These are phyloP conservation scores for Pasiphila rectangulata DNA, from an alignment of 2,888 invertebrate species.

Conservation along the genomic window DNA sequence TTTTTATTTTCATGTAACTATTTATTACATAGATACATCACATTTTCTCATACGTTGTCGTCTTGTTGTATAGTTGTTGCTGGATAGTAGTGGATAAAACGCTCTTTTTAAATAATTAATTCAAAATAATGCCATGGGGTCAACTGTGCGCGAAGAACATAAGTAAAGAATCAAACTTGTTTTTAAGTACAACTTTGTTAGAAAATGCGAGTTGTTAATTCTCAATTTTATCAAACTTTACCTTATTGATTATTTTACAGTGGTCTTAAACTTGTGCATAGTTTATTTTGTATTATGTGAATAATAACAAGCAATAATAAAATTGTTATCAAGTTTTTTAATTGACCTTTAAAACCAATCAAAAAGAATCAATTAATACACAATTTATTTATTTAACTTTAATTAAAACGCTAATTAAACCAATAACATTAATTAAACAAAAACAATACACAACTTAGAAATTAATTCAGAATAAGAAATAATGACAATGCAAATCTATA, in stretches of 20 bases:
- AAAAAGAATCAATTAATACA: too few species aligned
- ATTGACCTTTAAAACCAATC: constrained; percentile 34
- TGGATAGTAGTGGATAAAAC: too few species aligned
- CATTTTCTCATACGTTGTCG: too few species aligned
- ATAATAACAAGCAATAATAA: constrained; percentile 84
- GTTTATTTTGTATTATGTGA: constrained; percentile 86
- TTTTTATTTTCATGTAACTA: too few species aligned
- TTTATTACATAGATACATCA: too few species aligned
- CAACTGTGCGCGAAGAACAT: constrained; percentile 3
- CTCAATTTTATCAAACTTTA: constrained; percentile 63
- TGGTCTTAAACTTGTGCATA: constrained; percentile 83
- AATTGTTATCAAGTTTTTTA: constrained; percentile 79
- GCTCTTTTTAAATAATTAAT: too few species aligned
- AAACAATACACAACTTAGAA: too few species aligned
- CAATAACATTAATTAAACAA: too few species aligned
- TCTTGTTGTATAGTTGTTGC: too few species aligned
- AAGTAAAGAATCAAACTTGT: constrained; percentile 2
- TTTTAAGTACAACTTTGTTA: constrained; percentile 29
- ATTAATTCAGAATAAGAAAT: too few species aligned
- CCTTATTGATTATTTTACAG: constrained; percentile 43
- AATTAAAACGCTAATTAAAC: too few species aligned
- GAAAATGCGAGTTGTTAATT: constrained; percentile 42
- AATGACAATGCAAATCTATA: too few species aligned
- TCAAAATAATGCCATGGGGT: neutral
- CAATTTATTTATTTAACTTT: neutral